Evolutionary conservation across 1,140 invertebrate species (phyloP).

Genomic region (Drosophila grimshawi): DNA sequence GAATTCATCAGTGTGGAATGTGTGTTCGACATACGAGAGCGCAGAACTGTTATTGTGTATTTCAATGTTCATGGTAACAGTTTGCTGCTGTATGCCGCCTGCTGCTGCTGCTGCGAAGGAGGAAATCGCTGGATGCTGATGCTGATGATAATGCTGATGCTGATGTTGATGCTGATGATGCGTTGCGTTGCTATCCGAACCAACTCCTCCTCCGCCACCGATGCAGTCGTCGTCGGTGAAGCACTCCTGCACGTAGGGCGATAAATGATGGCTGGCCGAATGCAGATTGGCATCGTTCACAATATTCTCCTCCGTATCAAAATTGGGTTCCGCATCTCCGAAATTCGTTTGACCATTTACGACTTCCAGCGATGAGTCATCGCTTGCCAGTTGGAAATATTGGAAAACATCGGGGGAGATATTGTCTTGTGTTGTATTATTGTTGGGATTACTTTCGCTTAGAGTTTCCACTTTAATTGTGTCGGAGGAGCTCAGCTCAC

Average conservation of each 20-base stretch:
- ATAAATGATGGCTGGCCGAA: constrained; percentile 78
- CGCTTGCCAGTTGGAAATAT: constrained; percentile 39
- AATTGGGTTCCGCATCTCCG: constrained; percentile 54
- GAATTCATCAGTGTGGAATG: constrained; percentile 73
- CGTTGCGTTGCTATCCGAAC: constrained; percentile 46
- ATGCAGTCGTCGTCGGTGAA: constrained; percentile 53
- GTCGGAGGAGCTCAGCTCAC: constrained; percentile 15
- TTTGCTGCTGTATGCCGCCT: constrained; percentile 58
- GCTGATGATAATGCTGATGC: background rate
- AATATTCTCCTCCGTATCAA: constrained; percentile 75
- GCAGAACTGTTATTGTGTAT: constrained; percentile 70
- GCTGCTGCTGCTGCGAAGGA: constrained; percentile 24
- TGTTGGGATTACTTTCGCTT: constrained; percentile 46
- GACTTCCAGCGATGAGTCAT: constrained; percentile 43
- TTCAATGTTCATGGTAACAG: constrained; percentile 80
- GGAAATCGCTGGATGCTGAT: background rate
- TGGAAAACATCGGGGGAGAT: constrained; percentile 42
- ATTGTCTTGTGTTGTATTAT: constrained; percentile 45
- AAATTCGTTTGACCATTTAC: constrained; percentile 41
- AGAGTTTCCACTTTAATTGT: constrained; percentile 48
- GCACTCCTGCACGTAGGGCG: constrained; percentile 62
- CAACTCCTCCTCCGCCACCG: background rate
- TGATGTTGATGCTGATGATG: constrained; percentile 29
- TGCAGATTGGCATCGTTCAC: constrained; percentile 82
- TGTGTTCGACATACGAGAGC: constrained; percentile 59